These are phyloP conservation scores for Syngnathoides biaculeatus DNA, from an alignment of 2,113 vertebrate genomes.

Conservation along the genomic window DNA sequence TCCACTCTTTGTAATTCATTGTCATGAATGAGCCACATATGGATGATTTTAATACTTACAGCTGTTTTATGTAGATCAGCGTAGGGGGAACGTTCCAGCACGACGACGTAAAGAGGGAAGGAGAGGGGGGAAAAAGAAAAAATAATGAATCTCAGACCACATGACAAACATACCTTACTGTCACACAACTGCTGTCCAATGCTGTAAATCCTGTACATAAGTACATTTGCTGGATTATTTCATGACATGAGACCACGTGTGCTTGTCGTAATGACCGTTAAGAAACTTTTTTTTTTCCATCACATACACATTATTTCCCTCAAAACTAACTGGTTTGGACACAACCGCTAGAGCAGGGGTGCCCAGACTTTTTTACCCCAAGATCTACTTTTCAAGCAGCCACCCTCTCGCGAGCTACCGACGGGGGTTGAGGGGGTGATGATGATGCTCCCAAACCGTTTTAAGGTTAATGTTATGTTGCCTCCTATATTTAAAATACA, in stretches of 20 bases:
- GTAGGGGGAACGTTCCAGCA: conserved; percentile 41
- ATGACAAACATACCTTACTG: conserved; percentile 32
- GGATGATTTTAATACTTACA: conserved; percentile 79
- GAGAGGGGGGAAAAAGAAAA: conserved; percentile 21
- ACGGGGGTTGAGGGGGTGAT: too few species aligned
- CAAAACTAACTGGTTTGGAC: neutral
- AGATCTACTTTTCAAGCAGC: too few species aligned
- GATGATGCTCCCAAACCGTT: too few species aligned
- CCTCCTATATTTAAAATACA: too few species aligned
- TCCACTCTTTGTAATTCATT: neutral
- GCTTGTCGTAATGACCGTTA: conserved; percentile 6
- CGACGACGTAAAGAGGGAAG: conserved; percentile 10
- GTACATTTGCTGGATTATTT: too few species aligned
- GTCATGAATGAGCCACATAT: neutral
- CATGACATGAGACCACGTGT: conserved; percentile 39
- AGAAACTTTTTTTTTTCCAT: neutral
- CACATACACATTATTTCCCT: neutral
- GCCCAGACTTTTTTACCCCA: too few species aligned
- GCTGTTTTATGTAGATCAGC: conserved; percentile 78
- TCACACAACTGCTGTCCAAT: conserved; percentile 32
- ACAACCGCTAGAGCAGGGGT: conserved; percentile 45
- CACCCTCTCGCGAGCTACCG: too few species aligned
- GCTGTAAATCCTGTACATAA: conserved; percentile 11
- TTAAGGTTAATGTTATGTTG: too few species aligned
- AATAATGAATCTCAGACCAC: conserved; percentile 33